phyloP scores from a whole-genome alignment of 2,888 invertebrate genomes.

The Esperia sulphurella region DNA sequence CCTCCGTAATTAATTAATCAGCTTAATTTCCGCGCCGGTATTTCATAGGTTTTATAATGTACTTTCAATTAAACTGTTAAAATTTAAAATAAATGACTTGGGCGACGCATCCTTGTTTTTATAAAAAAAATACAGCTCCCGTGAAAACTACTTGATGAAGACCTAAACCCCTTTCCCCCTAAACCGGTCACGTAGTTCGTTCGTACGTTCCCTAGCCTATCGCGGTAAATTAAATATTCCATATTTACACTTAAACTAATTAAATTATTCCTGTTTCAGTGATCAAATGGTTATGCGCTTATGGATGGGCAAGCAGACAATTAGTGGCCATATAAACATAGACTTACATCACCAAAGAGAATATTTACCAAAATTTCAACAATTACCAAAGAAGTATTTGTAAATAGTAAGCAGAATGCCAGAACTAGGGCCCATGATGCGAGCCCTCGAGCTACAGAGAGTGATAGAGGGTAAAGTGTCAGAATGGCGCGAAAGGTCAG shows the following conservation, averaged over 20 bases:
- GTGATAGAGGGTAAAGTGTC: slow-evolving; percentile 74
- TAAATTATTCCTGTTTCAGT: slow-evolving; percentile 10
- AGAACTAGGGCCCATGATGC: slow-evolving; percentile 72
- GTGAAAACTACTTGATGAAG: too few relatives aligned
- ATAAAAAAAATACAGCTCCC: too few relatives aligned
- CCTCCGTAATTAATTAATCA: too few relatives aligned
- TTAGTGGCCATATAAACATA: background rate
- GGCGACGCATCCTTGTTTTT: too few relatives aligned
- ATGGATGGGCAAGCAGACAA: background rate
- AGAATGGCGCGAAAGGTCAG: slow-evolving; percentile 76
- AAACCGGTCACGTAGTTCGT: too few relatives aligned
- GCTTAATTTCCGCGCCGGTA: too few relatives aligned
- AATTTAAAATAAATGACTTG: too few relatives aligned
- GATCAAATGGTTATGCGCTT: slow-evolving; percentile 6
- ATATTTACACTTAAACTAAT: background rate
- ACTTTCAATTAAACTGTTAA: too few relatives aligned
- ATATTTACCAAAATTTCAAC: slow-evolving; percentile 6
- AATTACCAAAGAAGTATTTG: slow-evolving; percentile 12
- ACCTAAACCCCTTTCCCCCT: too few relatives aligned
- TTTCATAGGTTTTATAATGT: too few relatives aligned
- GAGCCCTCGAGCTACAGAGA: slow-evolving; percentile 70
- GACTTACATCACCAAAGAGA: slow-evolving; percentile 20
- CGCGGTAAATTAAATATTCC: too few relatives aligned
- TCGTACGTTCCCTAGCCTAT: too few relatives aligned
- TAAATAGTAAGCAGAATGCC: slow-evolving; percentile 43